Evolutionary conservation across 2,888 invertebrate genomes (phyloP), one percentile per base, ranked within the genome.

Genomic region (Deroplatys truncata): DNA sequence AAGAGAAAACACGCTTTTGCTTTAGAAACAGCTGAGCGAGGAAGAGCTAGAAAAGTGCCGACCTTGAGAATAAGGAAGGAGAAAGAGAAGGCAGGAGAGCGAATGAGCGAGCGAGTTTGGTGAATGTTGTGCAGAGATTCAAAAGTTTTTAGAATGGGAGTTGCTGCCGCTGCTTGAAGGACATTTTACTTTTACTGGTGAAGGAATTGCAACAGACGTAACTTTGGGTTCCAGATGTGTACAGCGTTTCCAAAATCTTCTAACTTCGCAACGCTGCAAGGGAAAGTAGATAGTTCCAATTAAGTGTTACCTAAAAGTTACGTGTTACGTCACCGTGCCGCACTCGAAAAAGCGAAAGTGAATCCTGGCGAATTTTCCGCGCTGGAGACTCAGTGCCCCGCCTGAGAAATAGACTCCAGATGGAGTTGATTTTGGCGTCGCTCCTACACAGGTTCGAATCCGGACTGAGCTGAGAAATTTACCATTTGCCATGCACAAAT

Each of bases 231-330:
- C 56, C 20, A 72, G 25, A 25, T 72, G 56, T 72, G 56, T 72
- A 72, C 25, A 72, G 56, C 56, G 56, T 72, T 72, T 72, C 25
- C 56, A 72, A 72, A 72, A 72, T 72, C 20, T 72, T 16, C 20
- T 4, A 72, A 72, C 56, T 16, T 25, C 56, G 25, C 56, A 72
- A 20, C 56, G 43, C 29, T 82, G 86, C 29, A 29, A 29, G 87
- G 83, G 87, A 87, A 87, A 87, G 87, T 83, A 43, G 35, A 28
- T 35, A 43, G 87, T 82, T 43, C 83, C 87, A 83, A 87, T 87
- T 87, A 87, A 83, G 83, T 87, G 87, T 87, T 87, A 87, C 43
- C 83, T 87, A 87, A 87, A 87, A 87, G 87, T 87, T 87, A 87
- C 82, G 29, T n/a, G 82, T 87, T 87, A 87, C 87, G 87, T 87